A percentile compares a stretch with the other conserved stretches of the same genome.
These are phyloP conservation scores for Nymphalis polychloros DNA, from an alignment of 2,888 invertebrate species.

Conservation along the genomic window DNA sequence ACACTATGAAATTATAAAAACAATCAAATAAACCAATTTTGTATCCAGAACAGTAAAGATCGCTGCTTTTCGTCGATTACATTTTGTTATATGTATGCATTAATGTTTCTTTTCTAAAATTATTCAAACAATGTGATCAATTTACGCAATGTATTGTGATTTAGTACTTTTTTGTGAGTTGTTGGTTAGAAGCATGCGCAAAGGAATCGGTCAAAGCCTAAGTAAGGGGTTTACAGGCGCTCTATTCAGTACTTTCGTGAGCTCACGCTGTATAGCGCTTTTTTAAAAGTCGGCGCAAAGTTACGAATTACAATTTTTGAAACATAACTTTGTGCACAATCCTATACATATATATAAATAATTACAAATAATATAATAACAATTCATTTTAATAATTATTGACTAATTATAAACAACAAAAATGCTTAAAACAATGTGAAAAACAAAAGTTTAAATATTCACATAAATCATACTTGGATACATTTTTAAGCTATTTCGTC, in stretches of 20 bases:
- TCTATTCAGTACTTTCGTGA: conserved; percentile 6
- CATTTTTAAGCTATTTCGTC: background rate
- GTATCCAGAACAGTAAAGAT: background rate
- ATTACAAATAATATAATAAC: background rate
- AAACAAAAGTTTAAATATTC: background rate
- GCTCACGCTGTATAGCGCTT: conserved; percentile 1
- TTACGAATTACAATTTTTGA: background rate
- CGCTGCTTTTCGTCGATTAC: background rate
- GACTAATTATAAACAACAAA: background rate
- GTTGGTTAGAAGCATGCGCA: conserved; percentile 21
- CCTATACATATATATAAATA: background rate
- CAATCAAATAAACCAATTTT: conserved; percentile 3
- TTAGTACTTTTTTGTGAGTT: background rate
- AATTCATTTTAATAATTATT: no score
- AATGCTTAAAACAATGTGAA: background rate
- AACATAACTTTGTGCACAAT: background rate
- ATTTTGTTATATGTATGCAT: background rate
- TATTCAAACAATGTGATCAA: background rate
- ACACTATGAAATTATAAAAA: conserved; percentile 14
- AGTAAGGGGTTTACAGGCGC: background rate
- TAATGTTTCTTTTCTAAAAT: background rate
- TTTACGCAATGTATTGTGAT: background rate
- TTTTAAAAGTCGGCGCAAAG: background rate
- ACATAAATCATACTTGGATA: background rate
- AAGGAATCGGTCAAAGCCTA: background rate